A percentile compares a stretch with the other conserved stretches of the same genome.
Evolutionary conservation across 2,888 invertebrate genomes (phyloP).

Genomic region (Hydrotaea cyrtoneurina): DNA sequence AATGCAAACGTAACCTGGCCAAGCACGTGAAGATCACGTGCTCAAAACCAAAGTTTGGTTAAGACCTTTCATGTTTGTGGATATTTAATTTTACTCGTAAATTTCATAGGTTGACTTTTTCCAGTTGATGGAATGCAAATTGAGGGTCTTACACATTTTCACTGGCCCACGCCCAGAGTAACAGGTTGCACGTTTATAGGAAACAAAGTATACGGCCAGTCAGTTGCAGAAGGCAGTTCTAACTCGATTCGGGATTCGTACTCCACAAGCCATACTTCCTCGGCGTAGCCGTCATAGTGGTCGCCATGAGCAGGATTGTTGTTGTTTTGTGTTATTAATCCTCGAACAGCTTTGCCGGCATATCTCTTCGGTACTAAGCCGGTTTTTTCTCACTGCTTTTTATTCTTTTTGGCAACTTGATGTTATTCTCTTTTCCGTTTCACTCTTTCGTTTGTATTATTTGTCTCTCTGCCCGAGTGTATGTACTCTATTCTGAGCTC

Average conservation of each 20-base stretch:
- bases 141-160: too few species aligned
- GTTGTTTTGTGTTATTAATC: slow-evolving; percentile 43
- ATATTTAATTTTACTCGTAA: too few species aligned
- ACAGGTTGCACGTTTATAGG: slow-evolving; percentile 1
- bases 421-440: slow-evolving; percentile 41
- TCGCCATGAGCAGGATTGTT: background rate
- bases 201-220: slow-evolving; percentile 17
- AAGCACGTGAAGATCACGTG: too few species aligned
- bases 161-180: background rate
- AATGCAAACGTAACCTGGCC: too few species aligned
- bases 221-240: slow-evolving; percentile 29
- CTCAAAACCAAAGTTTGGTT: too few species aligned
- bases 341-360: slow-evolving; percentile 40
- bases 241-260: slow-evolving; percentile 34
- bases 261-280: slow-evolving; percentile 44
- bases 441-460: slow-evolving; percentile 34
- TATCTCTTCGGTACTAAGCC: slow-evolving; percentile 59
- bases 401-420: slow-evolving; percentile 39
- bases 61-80: too few species aligned
- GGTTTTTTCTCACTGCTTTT: slow-evolving; percentile 57
- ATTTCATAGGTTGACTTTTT: too few species aligned
- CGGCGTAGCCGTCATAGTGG: slow-evolving; percentile 2
- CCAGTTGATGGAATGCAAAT: too few species aligned
- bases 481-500: slow-evolving; percentile 1
- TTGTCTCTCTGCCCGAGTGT: slow-evolving; percentile 33